Evolutionary conservation across 2,888 invertebrate genomes (phyloP).

Genomic region (Synergus japonicus): DNA sequence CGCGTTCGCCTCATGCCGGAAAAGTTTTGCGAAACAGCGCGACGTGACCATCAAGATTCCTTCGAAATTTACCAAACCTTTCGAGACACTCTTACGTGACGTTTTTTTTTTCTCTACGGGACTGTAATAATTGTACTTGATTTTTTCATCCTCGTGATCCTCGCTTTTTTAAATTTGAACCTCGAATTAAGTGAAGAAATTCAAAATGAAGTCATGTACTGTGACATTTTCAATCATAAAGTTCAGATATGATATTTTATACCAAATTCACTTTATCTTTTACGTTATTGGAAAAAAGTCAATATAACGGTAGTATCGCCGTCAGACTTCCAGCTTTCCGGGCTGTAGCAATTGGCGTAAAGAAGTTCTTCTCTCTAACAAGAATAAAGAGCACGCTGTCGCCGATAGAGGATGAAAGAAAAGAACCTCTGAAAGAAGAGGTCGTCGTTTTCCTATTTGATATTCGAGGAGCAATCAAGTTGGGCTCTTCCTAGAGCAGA

Average conservation of each 20-base stretch:
- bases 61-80: slow-evolving; percentile 33
- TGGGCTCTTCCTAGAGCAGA: slow-evolving; percentile 31
- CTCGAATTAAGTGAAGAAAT: background rate
- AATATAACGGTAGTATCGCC: slow-evolving; percentile 28
- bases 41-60: slow-evolving; percentile 34
- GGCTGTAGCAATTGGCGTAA: slow-evolving; percentile 29
- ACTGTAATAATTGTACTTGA: slow-evolving; percentile 7
- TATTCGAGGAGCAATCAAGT: slow-evolving; percentile 40
- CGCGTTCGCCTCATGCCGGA: slow-evolving; percentile 33
- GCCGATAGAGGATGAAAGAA: slow-evolving; percentile 22
- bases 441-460: slow-evolving; percentile 37
- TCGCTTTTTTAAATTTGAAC: background rate
- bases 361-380: slow-evolving; percentile 24
- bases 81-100: slow-evolving; percentile 31
- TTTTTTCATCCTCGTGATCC: background rate
- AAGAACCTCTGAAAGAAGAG: slow-evolving; percentile 33
- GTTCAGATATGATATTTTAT: slow-evolving; percentile 19
- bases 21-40: slow-evolving; percentile 29
- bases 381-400: slow-evolving; percentile 32
- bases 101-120: slow-evolving; percentile 14
- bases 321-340: slow-evolving; percentile 11
- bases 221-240: slow-evolving; percentile 17
- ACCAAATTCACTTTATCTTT: slow-evolving; percentile 23
- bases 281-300: slow-evolving; percentile 25
- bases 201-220: background rate